Evolutionary conservation across 92 coral and sea anemone genomes (phyloP).

Genomic region (Montipora capitata): DNA sequence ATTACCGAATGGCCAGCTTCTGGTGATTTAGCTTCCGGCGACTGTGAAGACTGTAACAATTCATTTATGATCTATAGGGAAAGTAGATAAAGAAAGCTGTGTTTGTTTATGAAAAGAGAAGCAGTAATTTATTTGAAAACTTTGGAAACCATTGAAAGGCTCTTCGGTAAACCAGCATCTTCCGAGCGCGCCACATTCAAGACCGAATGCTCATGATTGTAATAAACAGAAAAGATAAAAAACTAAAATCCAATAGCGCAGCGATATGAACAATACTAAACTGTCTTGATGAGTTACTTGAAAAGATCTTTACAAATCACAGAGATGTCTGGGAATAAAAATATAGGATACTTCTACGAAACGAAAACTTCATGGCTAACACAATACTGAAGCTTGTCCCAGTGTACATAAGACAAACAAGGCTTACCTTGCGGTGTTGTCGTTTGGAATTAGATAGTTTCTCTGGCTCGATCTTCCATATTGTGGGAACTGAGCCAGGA

Average conservation of each 20-base stretch:
- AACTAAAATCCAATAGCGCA: slow-evolving; percentile 2
- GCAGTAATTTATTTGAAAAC: background rate
- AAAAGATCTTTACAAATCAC: slow-evolving; percentile 1
- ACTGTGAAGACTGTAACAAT: background rate
- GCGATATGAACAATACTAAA: background rate
- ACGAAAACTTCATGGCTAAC: slow-evolving; percentile 1
- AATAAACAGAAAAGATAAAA: slow-evolving; percentile 7
- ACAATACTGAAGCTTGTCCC: background rate
- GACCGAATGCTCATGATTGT: background rate
- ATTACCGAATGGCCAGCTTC: background rate
- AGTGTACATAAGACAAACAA: slow-evolving; percentile 2
- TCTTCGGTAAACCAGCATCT: slow-evolving; percentile 14
- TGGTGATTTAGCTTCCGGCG: background rate
- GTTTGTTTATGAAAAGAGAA: background rate
- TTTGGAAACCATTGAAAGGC: slow-evolving; percentile 11
- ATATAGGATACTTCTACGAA: background rate
- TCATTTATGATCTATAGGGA: slow-evolving; percentile 14
- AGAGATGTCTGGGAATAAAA: slow-evolving; percentile 1
- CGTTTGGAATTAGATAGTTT: slow-evolving; percentile 19
- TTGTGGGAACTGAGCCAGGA: slow-evolving; percentile 47
- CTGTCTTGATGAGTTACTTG: slow-evolving; percentile 11
- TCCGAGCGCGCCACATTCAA: slow-evolving; percentile 3
- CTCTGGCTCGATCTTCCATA: slow-evolving; percentile 15
- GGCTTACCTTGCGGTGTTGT: slow-evolving; percentile 56
- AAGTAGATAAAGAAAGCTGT: slow-evolving; percentile 10